Evolutionary conservation across 2,888 invertebrate species (phyloP).

Genomic region (Zeuzera pyrina): DNA sequence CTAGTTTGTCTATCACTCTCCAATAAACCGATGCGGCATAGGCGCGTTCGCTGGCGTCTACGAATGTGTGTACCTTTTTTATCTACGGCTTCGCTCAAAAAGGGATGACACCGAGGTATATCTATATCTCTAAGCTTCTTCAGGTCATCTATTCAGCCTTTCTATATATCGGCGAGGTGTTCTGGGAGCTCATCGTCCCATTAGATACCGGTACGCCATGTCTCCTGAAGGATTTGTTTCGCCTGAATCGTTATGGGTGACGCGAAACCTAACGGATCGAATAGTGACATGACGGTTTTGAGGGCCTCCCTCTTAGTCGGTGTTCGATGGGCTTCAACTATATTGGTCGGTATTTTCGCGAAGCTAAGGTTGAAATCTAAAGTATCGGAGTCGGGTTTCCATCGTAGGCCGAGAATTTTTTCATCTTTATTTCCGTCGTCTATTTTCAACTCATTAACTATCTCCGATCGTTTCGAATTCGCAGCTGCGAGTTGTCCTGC

Average conservation of each 20-base stretch:
- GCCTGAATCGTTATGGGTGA: slow-evolving; percentile 14
- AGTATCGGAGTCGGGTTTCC: slow-evolving; percentile 13
- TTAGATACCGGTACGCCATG: too few relatives aligned
- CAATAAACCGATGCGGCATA: slow-evolving; percentile 18
- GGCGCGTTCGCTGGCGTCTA: slow-evolving; percentile 19
- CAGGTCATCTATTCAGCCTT: too few relatives aligned
- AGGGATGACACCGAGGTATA: too few relatives aligned
- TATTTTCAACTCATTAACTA: too few relatives aligned
- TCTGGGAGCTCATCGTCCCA: not conserved
- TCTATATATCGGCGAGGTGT: not conserved
- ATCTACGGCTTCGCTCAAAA: not conserved
- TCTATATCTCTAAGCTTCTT: too few relatives aligned
- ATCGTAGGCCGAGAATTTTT: slow-evolving; percentile 16
- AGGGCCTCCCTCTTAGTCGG: too few relatives aligned
- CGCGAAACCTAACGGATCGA: too few relatives aligned
- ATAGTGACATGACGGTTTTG: too few relatives aligned
- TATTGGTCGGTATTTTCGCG: slow-evolving; percentile 9
- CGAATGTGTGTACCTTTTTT: slow-evolving; percentile 13
- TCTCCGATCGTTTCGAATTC: not conserved
- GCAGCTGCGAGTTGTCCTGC: too few relatives aligned
- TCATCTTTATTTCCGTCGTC: too few relatives aligned
- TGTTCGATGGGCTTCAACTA: slow-evolving; percentile 10
- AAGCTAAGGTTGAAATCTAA: slow-evolving; percentile 13
- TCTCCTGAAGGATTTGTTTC: not conserved
- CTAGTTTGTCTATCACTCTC: slow-evolving; percentile 7